Conservation (phyloP, 2,888 invertebrate species). For the Caenorhabditis macrosperma region DNA sequence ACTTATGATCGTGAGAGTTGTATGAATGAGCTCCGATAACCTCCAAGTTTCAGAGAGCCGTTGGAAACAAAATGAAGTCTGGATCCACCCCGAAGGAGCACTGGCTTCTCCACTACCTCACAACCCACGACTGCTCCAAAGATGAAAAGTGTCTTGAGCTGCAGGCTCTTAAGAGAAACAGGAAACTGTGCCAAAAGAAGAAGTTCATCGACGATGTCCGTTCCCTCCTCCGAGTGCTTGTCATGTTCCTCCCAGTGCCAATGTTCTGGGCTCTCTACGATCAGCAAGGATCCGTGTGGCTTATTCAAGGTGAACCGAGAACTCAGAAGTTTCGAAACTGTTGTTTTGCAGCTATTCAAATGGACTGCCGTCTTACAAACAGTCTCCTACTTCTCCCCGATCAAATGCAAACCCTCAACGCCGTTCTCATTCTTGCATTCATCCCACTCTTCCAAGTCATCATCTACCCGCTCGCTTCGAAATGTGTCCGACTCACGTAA, state of each 20-base stretch:
- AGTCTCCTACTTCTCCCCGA: slow-evolving; percentile 71
- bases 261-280: slow-evolving; percentile 98
- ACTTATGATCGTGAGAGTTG: slow-evolving; percentile 87
- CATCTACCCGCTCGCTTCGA: slow-evolving; percentile 77
- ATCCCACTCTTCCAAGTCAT: slow-evolving; percentile 82
- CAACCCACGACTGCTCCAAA: slow-evolving; percentile 69
- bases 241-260: slow-evolving; percentile 84
- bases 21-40: too few species aligned
- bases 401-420: slow-evolving; percentile 80
- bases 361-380: slow-evolving; percentile 75
- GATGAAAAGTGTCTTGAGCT: slow-evolving; percentile 68
- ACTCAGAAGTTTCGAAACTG: not conserved
- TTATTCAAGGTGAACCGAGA: slow-evolving; percentile 87
- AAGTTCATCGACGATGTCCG: slow-evolving; percentile 76
- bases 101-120: slow-evolving; percentile 76
- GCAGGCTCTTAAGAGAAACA: slow-evolving; percentile 60
- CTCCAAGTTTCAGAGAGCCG: slow-evolving; percentile 64
- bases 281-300: slow-evolving; percentile 95
- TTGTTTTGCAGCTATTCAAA: slow-evolving; percentile 68
- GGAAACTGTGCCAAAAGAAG: slow-evolving; percentile 67
- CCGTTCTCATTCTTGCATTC: slow-evolving; percentile 81
- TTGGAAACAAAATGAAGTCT: slow-evolving; percentile 67
- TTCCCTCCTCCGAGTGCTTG: slow-evolving; percentile 72
- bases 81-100: slow-evolving; percentile 65
- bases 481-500: slow-evolving; percentile 71